Percentiles rank a stretch among this genome's conserved stretches.
These are phyloP conservation scores for Maniola hyperantus DNA, from an alignment of 2,888 invertebrate genomes.

Conservation along the genomic window DNA sequence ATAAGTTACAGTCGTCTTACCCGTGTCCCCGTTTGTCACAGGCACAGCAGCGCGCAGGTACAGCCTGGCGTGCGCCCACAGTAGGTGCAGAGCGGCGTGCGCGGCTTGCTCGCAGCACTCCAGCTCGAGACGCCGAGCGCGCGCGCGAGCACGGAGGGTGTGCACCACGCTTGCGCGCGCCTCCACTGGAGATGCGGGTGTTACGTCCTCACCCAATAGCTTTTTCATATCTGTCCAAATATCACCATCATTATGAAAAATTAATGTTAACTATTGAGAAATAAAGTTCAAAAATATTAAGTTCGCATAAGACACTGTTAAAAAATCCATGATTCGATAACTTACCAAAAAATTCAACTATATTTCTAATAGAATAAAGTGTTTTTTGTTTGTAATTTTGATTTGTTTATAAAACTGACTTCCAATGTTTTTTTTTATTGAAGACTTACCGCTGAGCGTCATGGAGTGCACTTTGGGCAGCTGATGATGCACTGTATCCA, in stretches of 20 bases:
- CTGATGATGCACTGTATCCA: slow-evolving; percentile 59
- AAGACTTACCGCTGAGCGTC: slow-evolving; percentile 58
- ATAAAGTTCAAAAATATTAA: no score
- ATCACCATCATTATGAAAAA: no score
- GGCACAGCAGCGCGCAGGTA: slow-evolving; percentile 85
- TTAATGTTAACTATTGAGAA: no score
- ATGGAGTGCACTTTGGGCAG: slow-evolving; percentile 60
- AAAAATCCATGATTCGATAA: no score
- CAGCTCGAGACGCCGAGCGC: slow-evolving; percentile 76
- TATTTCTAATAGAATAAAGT: no score
- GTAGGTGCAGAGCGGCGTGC: slow-evolving; percentile 87
- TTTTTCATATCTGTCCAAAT: slow-evolving; percentile 77
- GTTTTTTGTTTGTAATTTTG: no score
- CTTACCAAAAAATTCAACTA: no score
- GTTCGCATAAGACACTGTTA: no score
- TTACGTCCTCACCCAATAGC: slow-evolving; percentile 57
- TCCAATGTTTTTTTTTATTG: background rate
- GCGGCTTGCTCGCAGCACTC: slow-evolving; percentile 85
- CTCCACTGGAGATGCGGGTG: slow-evolving; percentile 50
- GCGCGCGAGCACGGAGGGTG: slow-evolving; percentile 47
- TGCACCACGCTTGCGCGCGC: slow-evolving; percentile 50
- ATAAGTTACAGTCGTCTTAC: no score
- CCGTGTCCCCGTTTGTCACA: slow-evolving; percentile 30
- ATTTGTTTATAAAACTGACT: background rate
- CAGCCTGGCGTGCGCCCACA: slow-evolving; percentile 90